Percentiles rank a stretch among this genome's conserved stretches.
Conservation (phyloP, 2,797 vertebrate species). For the Euthynnus affinis region DNA sequence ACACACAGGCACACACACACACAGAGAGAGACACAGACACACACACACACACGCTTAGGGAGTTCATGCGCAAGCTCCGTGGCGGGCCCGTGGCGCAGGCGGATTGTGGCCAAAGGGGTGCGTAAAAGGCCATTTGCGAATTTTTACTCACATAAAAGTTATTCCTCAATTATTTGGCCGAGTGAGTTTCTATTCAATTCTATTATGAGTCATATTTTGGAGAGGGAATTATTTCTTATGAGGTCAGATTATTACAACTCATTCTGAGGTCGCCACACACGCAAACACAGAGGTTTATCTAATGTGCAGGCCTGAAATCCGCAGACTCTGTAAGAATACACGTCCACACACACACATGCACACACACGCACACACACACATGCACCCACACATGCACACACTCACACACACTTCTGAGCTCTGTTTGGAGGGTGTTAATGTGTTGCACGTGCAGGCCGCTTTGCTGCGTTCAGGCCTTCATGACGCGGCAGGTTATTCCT, state of each 20-base stretch:
- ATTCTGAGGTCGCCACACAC: not conserved
- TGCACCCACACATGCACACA: slow-evolving; percentile 24
- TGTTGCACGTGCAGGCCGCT: slow-evolving; percentile 76
- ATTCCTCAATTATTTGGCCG: not conserved
- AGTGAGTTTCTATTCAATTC: rapidly evolving
- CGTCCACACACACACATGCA: slow-evolving; percentile 11
- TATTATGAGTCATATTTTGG: no score
- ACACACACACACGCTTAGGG: no score
- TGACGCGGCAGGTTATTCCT: slow-evolving; percentile 56
- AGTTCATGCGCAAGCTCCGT: not conserved
- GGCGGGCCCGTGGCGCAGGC: not conserved
- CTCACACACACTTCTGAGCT: slow-evolving; percentile 35
- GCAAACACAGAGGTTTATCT: not conserved
- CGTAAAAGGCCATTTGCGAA: slow-evolving; percentile 13
- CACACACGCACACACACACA: slow-evolving; percentile 12
- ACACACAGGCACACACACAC: not conserved
- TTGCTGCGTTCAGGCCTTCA: slow-evolving; percentile 47
- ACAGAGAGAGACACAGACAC: not conserved
- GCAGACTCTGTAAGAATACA: not conserved
- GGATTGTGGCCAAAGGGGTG: not conserved
- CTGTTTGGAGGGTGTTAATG: slow-evolving; percentile 79
- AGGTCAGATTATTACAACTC: not conserved
- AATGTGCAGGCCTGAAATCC: not conserved
- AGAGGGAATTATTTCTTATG: not conserved
- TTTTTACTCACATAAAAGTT: not conserved